Base-by-base conservation (phyloP, 92 coral and sea anemone genomes). In the Plumapathes pennacea region DNA sequence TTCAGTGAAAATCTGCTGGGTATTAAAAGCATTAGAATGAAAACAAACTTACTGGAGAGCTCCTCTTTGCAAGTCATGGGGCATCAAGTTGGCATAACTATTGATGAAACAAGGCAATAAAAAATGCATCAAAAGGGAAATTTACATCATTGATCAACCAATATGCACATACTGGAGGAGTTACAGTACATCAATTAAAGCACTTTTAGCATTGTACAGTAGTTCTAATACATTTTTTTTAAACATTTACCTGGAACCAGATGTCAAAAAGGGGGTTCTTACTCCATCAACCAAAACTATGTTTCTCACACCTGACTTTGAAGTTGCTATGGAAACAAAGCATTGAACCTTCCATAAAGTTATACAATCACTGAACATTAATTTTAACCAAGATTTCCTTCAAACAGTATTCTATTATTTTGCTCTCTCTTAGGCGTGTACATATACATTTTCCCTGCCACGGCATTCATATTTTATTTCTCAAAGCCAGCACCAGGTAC, bases 221-320 rank as follows among this genome's bases (percentile, higher is more conserved):
- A 10, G 7, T 3, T 10, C 62, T 8, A 9, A 11, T 33, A 55
- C 7, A 18, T 17, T 58, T 31, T 27, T 32, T 37, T 42, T 15
- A 10, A 25, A 14, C 3, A 39, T 63, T 53, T 62, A 67, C 97
- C 82, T 89, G 64, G 97, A 82, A 3, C 97, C 97, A 34, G 98
- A 73, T 62, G 62, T 54, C 10, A 92, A 57, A 55, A 92, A 92
- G 9, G 98, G 98, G 40, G 98, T 92, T 43, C 98, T 71, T n/a
- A 92, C 98, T 70, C 98, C 98, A 39, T 92, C 98, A 18, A 92
- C 87, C 25, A 92, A 72, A 14, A 88, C 96, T 45, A 88, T 69
- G 62, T 80, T 92, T 40, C 84, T 84, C 31, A 92, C 96, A 46
- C 76, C 69, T 55, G 54, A 27, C 51, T 47, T 60, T 2, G 85